These are phyloP conservation scores for Diglossa cyanea DNA, from an alignment of 2,797 vertebrate species.

Conservation along the genomic window DNA sequence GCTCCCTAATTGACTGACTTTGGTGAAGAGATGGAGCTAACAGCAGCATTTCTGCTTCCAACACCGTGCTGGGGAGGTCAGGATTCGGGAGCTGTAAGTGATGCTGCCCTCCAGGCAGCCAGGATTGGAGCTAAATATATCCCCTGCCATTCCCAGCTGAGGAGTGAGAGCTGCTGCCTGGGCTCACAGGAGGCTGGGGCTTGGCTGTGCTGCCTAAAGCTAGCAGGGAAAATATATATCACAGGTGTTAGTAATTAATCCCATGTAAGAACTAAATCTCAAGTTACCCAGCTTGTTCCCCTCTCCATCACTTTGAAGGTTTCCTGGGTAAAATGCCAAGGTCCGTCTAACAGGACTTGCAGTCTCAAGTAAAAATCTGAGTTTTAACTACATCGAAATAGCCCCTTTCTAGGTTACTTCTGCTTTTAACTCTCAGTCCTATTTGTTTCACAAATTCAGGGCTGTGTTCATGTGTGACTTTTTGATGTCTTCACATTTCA, in stretches of 20 bases:
- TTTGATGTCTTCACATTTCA: neutral
- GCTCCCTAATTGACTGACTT: neutral
- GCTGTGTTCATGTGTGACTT: accelerated
- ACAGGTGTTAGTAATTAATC: neutral
- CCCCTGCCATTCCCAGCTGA: neutral
- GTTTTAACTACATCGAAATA: neutral
- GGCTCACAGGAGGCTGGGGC: neutral
- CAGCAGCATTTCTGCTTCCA: neutral
- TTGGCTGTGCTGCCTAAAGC: neutral
- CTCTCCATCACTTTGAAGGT: neutral
- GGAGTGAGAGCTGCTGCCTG: neutral
- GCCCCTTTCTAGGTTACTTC: neutral
- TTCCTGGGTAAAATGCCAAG: neutral
- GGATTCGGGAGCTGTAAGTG: accelerated
- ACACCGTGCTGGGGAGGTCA: accelerated
- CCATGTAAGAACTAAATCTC: neutral
- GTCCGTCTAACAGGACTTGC: neutral
- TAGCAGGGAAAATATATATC: neutral
- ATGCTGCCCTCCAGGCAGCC: neutral
- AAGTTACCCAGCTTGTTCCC: neutral
- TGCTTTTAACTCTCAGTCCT: neutral
- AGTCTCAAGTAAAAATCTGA: neutral
- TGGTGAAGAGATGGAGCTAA: neutral
- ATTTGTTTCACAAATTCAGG: neutral
- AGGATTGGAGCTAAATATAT: neutral